Conservation (phyloP, 2,888 invertebrate species). For the Andrena flavipes region DNA sequence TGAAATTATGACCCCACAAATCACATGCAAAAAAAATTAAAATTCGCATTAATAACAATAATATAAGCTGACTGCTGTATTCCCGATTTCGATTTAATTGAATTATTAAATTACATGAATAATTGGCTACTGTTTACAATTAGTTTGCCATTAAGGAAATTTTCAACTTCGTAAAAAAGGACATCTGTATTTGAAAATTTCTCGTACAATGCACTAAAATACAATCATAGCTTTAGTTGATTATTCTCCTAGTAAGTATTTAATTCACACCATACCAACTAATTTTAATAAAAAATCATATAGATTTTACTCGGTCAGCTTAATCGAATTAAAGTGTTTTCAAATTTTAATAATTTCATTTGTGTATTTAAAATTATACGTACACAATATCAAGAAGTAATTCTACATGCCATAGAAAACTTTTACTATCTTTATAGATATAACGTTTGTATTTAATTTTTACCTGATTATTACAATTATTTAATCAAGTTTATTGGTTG, state of each 20-base stretch:
- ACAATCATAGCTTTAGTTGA: not conserved
- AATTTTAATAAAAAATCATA: slow-evolving; percentile 5
- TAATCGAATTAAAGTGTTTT: not conserved
- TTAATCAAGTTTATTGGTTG: not conserved
- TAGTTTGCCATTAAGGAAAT: too few species aligned
- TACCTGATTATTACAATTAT: not conserved
- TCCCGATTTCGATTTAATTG: too few species aligned
- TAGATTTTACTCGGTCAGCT: not conserved
- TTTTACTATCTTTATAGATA: slow-evolving; percentile 4
- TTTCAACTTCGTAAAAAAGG: too few species aligned
- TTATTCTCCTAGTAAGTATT: not conserved
- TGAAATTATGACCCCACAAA: too few species aligned
- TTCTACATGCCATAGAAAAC: not conserved
- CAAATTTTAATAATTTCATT: slow-evolving; percentile 2
- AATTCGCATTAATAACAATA: too few species aligned
- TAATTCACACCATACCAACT: not conserved
- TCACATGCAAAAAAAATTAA: too few species aligned
- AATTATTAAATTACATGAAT: too few species aligned
- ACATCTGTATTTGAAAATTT: too few species aligned
- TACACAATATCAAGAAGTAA: too few species aligned
- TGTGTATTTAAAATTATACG: not conserved
- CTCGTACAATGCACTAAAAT: too few species aligned
- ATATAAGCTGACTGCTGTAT: too few species aligned
- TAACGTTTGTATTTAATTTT: not conserved
- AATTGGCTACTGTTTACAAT: too few species aligned